These are phyloP conservation scores for Tinamus guttatus DNA, from an alignment of 2,113 vertebrate genomes.

Conservation along the genomic window DNA sequence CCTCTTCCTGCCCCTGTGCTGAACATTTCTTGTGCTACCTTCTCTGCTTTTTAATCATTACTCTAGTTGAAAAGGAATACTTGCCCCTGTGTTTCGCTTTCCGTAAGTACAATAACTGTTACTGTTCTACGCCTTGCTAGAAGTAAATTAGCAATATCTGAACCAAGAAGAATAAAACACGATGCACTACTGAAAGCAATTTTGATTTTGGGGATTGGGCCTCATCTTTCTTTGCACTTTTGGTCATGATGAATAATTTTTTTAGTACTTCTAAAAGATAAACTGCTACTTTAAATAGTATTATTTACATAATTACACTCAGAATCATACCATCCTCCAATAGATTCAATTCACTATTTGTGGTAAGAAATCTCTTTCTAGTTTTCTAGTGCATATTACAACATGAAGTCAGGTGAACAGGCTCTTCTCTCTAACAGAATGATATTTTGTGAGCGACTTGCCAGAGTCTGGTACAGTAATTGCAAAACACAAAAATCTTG, in stretches of 20 bases:
- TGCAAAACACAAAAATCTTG: not conserved
- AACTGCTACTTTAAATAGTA: not conserved
- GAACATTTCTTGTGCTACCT: not conserved
- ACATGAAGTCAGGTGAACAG: not conserved
- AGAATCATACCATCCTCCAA: not conserved
- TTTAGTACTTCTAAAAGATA: not conserved
- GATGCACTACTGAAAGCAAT: not conserved
- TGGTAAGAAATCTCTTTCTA: not conserved
- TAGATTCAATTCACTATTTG: not conserved
- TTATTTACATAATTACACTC: not conserved
- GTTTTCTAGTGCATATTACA: not conserved
- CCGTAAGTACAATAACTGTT: not conserved
- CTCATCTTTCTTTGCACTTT: not conserved
- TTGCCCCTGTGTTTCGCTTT: not conserved
- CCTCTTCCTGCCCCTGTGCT: constrained; percentile 52
- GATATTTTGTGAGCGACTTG: not conserved
- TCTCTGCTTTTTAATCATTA: constrained; percentile 8
- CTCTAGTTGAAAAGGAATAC: constrained; percentile 21
- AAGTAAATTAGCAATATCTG: not conserved
- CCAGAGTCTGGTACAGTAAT: not conserved
- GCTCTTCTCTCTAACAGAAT: not conserved
- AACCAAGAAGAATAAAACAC: not conserved
- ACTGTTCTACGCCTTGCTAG: not conserved
- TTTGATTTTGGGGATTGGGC: fast-evolving
- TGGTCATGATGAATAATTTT: not conserved